Conservation (phyloP, 2,797 vertebrate genomes). For the Hippocampus kuda region DNA sequence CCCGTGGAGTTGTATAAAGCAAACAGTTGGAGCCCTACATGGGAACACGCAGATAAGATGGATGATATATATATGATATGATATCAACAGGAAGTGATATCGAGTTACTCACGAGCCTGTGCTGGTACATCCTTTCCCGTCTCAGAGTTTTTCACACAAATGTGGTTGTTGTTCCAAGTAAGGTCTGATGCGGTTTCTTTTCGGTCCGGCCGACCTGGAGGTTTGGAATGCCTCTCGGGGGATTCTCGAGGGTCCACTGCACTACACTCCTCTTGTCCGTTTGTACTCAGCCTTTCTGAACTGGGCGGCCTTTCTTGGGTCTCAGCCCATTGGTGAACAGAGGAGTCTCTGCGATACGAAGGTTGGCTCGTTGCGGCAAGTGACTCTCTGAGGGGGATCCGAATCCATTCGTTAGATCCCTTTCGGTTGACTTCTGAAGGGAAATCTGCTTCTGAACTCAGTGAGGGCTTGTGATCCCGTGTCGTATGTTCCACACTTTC, state of each 20-base stretch:
- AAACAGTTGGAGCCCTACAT: conserved; percentile 76
- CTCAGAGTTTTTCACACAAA: conserved; percentile 41
- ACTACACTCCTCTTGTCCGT: background rate
- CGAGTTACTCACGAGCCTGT: conserved; percentile 50
- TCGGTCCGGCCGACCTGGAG: conserved; percentile 20
- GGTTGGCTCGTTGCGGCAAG: conserved; percentile 12
- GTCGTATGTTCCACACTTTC: conserved; percentile 8
- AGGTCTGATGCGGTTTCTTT: conserved; percentile 31
- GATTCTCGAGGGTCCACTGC: conserved; percentile 6
- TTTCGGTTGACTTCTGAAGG: conserved; percentile 18
- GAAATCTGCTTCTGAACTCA: conserved; percentile 4
- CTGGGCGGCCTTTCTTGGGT: background rate
- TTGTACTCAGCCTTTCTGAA: background rate
- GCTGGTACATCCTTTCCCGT: conserved; percentile 32
- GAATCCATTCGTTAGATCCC: conserved; percentile 11
- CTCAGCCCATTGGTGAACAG: background rate
- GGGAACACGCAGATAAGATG: conserved; percentile 5
- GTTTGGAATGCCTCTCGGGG: conserved; percentile 15
- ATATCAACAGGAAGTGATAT: background rate
- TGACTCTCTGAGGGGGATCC: conserved; percentile 13
- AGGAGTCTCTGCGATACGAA: background rate
- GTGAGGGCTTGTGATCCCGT: conserved; percentile 7
- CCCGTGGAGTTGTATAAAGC: conserved; percentile 84
- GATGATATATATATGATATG: background rate
- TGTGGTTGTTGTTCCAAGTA: conserved; percentile 58